These are phyloP conservation scores for Parazoanthus darwini DNA, from an alignment of 92 coral and sea anemone genomes.

Conservation along the genomic window DNA sequence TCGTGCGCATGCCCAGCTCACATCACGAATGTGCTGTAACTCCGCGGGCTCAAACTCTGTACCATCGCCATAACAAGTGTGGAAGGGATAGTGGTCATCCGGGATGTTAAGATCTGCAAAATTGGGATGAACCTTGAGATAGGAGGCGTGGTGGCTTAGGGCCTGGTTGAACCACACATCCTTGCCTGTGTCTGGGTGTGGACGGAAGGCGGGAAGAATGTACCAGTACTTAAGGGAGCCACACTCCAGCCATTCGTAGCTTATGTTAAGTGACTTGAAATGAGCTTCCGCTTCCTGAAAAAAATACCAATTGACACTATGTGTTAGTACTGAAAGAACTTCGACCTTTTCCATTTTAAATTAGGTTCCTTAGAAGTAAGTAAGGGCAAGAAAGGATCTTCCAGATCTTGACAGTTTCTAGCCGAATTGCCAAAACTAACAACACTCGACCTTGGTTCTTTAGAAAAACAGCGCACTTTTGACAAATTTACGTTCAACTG, in stretches of 20 bases:
- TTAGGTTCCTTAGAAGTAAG: neutral
- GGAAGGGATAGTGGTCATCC: slow-evolving; percentile 52
- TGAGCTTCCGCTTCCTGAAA: slow-evolving; percentile 58
- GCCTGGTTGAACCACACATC: slow-evolving; percentile 73
- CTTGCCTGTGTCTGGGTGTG: slow-evolving; percentile 60
- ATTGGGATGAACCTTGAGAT: slow-evolving; percentile 47
- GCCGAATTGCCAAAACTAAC: too few relatives aligned
- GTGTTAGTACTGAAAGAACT: neutral
- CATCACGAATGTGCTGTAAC: slow-evolving; percentile 67
- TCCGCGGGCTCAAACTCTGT: slow-evolving; percentile 59
- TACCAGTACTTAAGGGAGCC: slow-evolving; percentile 58
- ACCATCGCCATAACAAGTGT: slow-evolving; percentile 65
- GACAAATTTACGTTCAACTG: too few relatives aligned
- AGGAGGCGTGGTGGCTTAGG: slow-evolving; percentile 49
- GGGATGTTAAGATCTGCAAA: slow-evolving; percentile 39
- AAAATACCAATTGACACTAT: neutral
- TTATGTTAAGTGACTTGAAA: slow-evolving; percentile 39
- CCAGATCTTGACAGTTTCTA: too few relatives aligned
- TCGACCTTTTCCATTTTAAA: neutral
- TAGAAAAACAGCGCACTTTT: too few relatives aligned
- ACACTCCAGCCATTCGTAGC: slow-evolving; percentile 56
- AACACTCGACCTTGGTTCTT: too few relatives aligned
- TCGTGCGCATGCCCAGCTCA: slow-evolving; percentile 62
- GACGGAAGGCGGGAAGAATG: slow-evolving; percentile 49
- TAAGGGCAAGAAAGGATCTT: too few relatives aligned